Conservation (phyloP, 2,797 vertebrate genomes). For the Leptodactylus fallax region DNA sequence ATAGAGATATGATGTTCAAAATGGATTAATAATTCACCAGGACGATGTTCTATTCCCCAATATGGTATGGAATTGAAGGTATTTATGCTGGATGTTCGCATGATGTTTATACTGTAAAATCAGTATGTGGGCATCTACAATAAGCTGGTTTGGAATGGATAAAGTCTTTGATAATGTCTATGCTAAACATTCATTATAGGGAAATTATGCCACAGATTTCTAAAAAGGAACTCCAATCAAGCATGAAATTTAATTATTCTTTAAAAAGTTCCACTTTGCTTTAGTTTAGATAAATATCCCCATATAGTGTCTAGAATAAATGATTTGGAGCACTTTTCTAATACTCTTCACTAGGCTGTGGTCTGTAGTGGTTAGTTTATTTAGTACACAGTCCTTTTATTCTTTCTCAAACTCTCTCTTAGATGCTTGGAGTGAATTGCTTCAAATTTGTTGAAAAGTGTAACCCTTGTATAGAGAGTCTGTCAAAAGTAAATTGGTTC, state of each 20-base stretch:
- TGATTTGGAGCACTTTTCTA: too few relatives aligned
- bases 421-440: too few relatives aligned
- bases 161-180: not conserved
- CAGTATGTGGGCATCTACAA: not conserved
- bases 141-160: not conserved
- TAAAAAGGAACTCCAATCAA: not conserved
- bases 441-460: too few relatives aligned
- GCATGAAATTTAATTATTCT: not conserved
- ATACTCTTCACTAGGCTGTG: too few relatives aligned
- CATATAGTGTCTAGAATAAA: not conserved
- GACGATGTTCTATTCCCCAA: conserved; percentile 11
- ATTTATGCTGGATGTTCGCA: not conserved
- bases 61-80: conserved; percentile 13
- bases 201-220: not conserved
- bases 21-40: conserved; percentile 34
- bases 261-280: not conserved
- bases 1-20: conserved; percentile 31
- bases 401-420: too few relatives aligned
- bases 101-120: not conserved
- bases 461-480: too few relatives aligned
- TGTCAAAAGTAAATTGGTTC: too few relatives aligned
- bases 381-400: too few relatives aligned
- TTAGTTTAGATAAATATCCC: not conserved
- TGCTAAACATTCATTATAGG: not conserved
- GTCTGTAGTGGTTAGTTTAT: too few relatives aligned